Conservation (phyloP, 2,888 invertebrate species). For the Cerastis rubricosa region DNA sequence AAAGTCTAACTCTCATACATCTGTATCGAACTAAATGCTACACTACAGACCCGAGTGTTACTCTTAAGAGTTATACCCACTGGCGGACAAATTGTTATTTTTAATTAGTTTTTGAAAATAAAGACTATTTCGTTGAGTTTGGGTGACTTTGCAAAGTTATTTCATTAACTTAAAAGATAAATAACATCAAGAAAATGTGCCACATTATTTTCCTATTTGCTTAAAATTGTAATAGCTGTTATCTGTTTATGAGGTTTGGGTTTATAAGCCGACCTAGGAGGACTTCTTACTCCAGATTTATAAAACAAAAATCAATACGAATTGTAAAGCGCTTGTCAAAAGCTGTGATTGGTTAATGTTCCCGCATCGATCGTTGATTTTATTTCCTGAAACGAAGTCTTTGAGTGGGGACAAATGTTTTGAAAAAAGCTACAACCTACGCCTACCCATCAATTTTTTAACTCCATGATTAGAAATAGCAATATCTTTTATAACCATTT, state of each 20-base stretch:
- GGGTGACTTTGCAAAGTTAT: background rate
- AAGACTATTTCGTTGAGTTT: background rate
- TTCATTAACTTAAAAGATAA: background rate
- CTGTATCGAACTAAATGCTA: constrained; percentile 35
- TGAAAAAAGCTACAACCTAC: background rate
- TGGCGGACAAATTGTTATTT: background rate
- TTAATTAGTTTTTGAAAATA: background rate
- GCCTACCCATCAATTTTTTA: background rate
- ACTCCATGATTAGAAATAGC: background rate
- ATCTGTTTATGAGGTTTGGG: background rate
- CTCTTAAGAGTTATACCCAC: constrained; percentile 22
- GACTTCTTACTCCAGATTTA: background rate
- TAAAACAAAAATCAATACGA: too few species aligned
- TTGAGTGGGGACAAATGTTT: background rate
- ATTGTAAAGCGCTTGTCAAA: too few species aligned
- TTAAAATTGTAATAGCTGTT: background rate
- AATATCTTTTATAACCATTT: constrained; percentile 3
- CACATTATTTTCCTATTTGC: background rate
- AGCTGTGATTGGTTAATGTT: background rate
- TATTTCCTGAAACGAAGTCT: background rate
- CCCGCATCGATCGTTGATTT: background rate
- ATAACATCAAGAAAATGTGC: background rate
- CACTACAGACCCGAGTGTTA: background rate
- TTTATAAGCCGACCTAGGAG: background rate
- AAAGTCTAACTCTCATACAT: constrained; percentile 17